These are phyloP conservation scores for Acleris cristana DNA, from an alignment of 2,888 invertebrate species.

Conservation along the genomic window DNA sequence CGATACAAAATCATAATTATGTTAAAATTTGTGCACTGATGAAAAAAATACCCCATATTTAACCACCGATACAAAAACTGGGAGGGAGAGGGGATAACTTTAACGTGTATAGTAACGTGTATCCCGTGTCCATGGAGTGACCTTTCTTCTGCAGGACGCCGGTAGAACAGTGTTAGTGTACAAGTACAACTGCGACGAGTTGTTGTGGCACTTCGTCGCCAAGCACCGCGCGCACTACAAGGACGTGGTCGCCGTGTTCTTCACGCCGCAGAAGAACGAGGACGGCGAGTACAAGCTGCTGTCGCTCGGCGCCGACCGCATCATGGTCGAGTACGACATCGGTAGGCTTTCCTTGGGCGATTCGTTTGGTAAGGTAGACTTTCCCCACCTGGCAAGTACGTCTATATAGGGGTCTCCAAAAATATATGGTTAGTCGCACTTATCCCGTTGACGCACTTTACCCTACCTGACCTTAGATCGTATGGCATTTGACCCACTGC, in stretches of 20 bases:
- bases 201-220: slow-evolving; percentile 82
- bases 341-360: not conserved
- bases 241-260: slow-evolving; percentile 82
- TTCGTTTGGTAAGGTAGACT: not conserved
- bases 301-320: slow-evolving; percentile 84
- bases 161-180: slow-evolving; percentile 80
- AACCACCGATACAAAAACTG: no score
- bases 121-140: no score
- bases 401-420: no score
- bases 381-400: no score
- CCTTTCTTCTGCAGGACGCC: slow-evolving; percentile 70
- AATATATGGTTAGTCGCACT: no score
- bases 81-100: no score
- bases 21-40: no score
- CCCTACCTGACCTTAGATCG: no score
- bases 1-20: no score
- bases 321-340: slow-evolving; percentile 85
- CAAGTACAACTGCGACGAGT: slow-evolving; percentile 61
- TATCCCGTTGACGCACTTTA: no score
- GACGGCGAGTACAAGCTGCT: slow-evolving; percentile 74
- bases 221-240: slow-evolving; percentile 86
- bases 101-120: no score
- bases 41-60: no score
- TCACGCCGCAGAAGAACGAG: slow-evolving; percentile 67
- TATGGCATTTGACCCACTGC: not conserved